A percentile compares a stretch with the other conserved stretches of the same genome.
phyloP scores from a whole-genome alignment of 2,888 invertebrate species.

The Anarsia innoxiella region DNA sequence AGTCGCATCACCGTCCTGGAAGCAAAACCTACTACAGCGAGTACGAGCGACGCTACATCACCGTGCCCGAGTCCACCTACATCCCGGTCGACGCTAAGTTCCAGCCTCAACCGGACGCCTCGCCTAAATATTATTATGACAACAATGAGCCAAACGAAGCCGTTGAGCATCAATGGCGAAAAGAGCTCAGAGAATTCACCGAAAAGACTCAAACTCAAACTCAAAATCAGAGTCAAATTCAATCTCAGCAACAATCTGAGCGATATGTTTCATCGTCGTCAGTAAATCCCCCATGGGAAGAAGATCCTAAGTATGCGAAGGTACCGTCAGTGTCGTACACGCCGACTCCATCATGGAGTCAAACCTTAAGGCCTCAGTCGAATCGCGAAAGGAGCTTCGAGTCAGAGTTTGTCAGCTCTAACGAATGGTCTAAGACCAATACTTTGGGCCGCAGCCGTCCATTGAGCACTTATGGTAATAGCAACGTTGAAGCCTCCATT shows the following conservation, averaged over 20 bases:
- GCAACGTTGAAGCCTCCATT: constrained; percentile 34
- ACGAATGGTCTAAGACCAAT: constrained; percentile 60
- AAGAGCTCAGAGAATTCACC: constrained; percentile 65
- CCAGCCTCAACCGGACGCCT: constrained; percentile 62
- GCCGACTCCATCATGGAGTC: constrained; percentile 64
- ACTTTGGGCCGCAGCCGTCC: constrained; percentile 61
- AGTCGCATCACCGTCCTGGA: constrained; percentile 47
- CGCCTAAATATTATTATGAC: constrained; percentile 64
- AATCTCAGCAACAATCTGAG: constrained; percentile 27
- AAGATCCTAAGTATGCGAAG: constrained; percentile 46
- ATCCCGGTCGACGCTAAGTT: constrained; percentile 57
- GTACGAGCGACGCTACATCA: constrained; percentile 65
- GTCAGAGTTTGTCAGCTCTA: constrained; percentile 52
- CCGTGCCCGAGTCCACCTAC: constrained; percentile 64
- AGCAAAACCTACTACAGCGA: constrained; percentile 69
- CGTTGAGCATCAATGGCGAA: constrained; percentile 66
- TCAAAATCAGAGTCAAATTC: not conserved
- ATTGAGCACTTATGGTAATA: constrained; percentile 48
- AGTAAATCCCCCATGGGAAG: constrained; percentile 62
- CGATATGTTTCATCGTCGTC: constrained; percentile 25
- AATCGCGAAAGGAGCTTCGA: constrained; percentile 67
- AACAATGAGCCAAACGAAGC: constrained; percentile 55
- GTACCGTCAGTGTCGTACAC: constrained; percentile 41
- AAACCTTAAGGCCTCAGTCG: constrained; percentile 60
- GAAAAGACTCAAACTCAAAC: constrained; percentile 52